phyloP scores from a whole-genome alignment of 2,113 vertebrate genomes.

The Holacanthus passer region DNA sequence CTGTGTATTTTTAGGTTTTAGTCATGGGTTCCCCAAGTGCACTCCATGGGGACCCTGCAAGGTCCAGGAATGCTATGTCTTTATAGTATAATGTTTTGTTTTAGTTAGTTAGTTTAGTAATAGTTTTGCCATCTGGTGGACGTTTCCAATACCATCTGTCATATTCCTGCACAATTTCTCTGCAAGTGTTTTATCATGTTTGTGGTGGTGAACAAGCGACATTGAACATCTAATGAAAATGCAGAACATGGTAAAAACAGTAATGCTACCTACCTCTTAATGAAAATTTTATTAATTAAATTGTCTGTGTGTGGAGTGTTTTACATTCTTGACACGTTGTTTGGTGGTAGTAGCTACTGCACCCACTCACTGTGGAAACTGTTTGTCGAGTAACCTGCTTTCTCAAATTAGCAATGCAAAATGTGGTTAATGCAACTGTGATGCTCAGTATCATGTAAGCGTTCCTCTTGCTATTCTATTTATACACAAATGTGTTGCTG shows the following conservation, averaged over 20 bases:
- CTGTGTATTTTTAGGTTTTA: neutral
- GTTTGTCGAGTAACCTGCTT: neutral
- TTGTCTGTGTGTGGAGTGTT: neutral
- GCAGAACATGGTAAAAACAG: neutral
- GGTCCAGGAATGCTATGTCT: too few relatives aligned
- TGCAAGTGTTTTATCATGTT: neutral
- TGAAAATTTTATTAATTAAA: neutral
- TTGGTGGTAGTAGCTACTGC: neutral
- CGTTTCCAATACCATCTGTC: too few relatives aligned
- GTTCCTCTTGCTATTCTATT: neutral
- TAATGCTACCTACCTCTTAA: neutral
- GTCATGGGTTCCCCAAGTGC: too few relatives aligned
- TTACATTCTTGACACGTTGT: neutral
- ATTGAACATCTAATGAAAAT: neutral
- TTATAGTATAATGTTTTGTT: too few relatives aligned
- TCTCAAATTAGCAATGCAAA: neutral
- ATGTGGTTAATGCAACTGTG: neutral
- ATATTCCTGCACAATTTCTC: neutral
- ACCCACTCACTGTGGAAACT: neutral
- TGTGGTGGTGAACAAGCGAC: neutral
- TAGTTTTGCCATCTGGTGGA: too few relatives aligned
- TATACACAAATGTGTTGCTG: neutral
- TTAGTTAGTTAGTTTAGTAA: too few relatives aligned
- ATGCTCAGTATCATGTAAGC: neutral
- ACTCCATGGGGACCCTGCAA: too few relatives aligned